These are phyloP conservation scores for Seriola dumerili DNA, from an alignment of 2,113 vertebrate species.

Conservation along the genomic window DNA sequence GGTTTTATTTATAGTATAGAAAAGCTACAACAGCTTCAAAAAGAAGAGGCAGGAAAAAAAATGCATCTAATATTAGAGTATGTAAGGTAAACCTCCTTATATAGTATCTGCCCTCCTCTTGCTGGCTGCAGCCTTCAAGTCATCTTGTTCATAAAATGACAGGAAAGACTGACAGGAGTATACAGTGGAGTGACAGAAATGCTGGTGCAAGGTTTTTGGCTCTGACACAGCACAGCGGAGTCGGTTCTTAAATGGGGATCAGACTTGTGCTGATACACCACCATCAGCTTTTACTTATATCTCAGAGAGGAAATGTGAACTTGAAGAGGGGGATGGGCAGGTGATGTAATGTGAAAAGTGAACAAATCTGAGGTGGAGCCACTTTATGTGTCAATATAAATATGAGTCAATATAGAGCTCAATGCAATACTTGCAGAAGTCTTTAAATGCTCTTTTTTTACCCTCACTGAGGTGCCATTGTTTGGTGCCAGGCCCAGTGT, in stretches of 20 bases:
- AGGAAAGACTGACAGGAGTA: conserved; percentile 40
- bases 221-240: conserved; percentile 3
- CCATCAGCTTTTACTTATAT: conserved; percentile 26
- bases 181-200: conserved; percentile 45
- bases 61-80: background rate
- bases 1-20: background rate
- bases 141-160: conserved; percentile 25
- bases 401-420: background rate
- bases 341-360: conserved; percentile 8
- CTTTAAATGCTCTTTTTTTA: background rate
- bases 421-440: background rate
- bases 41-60: background rate
- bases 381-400: conserved; percentile 1
- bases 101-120: background rate
- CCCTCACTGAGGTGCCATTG: background rate
- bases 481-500: background rate
- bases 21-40: background rate
- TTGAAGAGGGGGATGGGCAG: background rate
- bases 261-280: conserved; percentile 29
- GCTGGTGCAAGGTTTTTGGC: conserved; percentile 33
- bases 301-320: conserved; percentile 1
- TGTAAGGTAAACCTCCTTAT: background rate
- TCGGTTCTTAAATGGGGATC: conserved; percentile 35
- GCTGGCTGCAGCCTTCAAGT: conserved; percentile 20
- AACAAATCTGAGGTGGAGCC: background rate